Conservation (phyloP, 2,113 vertebrate genomes). For the Muscicapa adusta region DNA sequence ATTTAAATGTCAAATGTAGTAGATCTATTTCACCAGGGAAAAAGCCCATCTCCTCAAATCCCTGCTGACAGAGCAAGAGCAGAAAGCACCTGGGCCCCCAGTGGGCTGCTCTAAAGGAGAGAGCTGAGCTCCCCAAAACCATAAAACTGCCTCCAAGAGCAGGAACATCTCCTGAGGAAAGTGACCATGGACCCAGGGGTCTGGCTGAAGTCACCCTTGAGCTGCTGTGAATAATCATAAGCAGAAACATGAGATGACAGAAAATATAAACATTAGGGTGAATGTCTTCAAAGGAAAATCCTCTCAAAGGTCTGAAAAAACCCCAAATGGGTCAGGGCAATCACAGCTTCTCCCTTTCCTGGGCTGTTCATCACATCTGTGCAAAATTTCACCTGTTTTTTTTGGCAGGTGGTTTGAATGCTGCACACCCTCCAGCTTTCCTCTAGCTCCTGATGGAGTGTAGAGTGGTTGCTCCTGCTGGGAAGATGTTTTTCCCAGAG, state of each 20-base stretch:
- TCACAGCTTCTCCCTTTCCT: background rate
- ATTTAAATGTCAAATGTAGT: background rate
- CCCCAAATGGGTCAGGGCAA: background rate
- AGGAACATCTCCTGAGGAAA: background rate
- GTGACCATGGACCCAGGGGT: fast-evolving
- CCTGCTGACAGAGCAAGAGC: fast-evolving
- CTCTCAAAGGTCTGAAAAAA: background rate
- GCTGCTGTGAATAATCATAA: background rate
- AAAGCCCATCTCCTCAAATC: background rate
- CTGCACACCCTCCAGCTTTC: background rate
- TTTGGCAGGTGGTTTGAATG: background rate
- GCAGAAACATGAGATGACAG: background rate
- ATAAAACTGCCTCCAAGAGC: background rate
- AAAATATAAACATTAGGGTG: fast-evolving
- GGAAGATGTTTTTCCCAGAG: background rate
- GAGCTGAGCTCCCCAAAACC: background rate
- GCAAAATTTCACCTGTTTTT: background rate
- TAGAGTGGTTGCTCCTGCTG: background rate
- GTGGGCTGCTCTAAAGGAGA: background rate
- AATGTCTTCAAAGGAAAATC: background rate
- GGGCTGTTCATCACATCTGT: background rate
- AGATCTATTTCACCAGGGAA: background rate
- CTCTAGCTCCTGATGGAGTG: background rate
- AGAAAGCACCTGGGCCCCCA: background rate
- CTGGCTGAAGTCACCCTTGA: background rate